These are phyloP conservation scores for Reticulitermes lucifugus DNA, from an alignment of 2,888 invertebrate genomes.

Conservation along the genomic window DNA sequence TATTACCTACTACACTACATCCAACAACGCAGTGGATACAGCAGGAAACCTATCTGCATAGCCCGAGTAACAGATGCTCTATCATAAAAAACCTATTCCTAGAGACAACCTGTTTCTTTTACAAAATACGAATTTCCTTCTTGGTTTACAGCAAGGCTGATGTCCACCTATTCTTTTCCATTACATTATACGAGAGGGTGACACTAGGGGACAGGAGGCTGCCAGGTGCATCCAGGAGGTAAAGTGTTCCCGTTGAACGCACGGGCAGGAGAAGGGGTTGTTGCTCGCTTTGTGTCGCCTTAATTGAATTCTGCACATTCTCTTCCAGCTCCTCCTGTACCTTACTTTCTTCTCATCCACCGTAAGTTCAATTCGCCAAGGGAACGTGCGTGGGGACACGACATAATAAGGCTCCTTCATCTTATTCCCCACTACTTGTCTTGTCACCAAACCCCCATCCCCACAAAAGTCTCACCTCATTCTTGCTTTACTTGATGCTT, in stretches of 20 bases:
- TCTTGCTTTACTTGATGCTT: not conserved
- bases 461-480: not conserved
- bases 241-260: constrained; percentile 15
- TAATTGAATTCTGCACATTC: constrained; percentile 41
- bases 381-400: constrained; percentile 9
- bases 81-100: not conserved
- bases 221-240: constrained; percentile 4
- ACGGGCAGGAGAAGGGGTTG: not conserved
- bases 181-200: not conserved
- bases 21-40: not conserved
- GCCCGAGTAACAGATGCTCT: not conserved
- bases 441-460: not conserved
- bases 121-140: not conserved
- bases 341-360: not conserved
- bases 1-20: not conserved
- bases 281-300: constrained; percentile 32
- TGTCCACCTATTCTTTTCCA: constrained; percentile 13
- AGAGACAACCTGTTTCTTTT: not conserved
- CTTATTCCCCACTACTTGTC: constrained; percentile 1
- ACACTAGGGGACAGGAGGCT: not conserved
- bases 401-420: constrained; percentile 39
- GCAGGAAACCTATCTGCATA: not conserved
- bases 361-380: constrained; percentile 18
- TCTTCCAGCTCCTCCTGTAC: constrained; percentile 6
- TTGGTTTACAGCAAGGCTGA: not conserved